Conservation (phyloP, 2,888 invertebrate genomes). For the Xanthia togata region DNA sequence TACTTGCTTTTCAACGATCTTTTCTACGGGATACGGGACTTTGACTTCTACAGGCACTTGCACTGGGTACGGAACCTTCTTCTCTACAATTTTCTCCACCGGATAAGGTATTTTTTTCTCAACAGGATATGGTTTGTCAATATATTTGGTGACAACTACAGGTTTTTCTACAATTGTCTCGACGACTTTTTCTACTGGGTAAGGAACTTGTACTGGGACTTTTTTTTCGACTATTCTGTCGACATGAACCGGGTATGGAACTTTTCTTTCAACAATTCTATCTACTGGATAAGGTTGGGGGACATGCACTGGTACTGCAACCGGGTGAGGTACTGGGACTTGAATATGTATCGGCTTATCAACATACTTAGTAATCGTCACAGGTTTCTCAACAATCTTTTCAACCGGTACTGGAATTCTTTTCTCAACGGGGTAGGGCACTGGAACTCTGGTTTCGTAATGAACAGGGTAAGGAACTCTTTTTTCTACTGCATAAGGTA, state of each 20-base stretch:
- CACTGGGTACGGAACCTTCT: constrained; percentile 89
- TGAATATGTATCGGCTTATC: constrained; percentile 85
- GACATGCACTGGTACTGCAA: constrained; percentile 81
- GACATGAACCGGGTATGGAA: constrained; percentile 84
- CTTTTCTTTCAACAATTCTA: constrained; percentile 87
- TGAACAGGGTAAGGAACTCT: constrained; percentile 86
- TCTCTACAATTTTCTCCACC: constrained; percentile 88
- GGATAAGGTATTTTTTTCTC: constrained; percentile 86
- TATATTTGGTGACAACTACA: constrained; percentile 85
- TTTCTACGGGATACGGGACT: constrained; percentile 86
- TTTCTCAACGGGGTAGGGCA: constrained; percentile 87
- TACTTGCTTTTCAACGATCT: constrained; percentile 85
- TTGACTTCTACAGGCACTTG: constrained; percentile 89
- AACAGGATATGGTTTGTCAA: constrained; percentile 87
- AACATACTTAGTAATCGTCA: constrained; percentile 86
- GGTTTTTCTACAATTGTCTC: constrained; percentile 91
- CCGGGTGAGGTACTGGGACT: constrained; percentile 83
- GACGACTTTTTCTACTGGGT: constrained; percentile 87
- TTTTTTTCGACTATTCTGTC: constrained; percentile 88
- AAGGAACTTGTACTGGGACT: constrained; percentile 83
- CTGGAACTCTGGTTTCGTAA: constrained; percentile 85
- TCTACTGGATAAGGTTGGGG: constrained; percentile 88
- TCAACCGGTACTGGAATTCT: constrained; percentile 84
- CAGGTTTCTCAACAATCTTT: constrained; percentile 90
- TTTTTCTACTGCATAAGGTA: constrained; percentile 89